Percentiles rank a stretch among this genome's conserved stretches.
Evolutionary conservation across 1,140 invertebrate species (phyloP).

Genomic region (Dreissena rostriformis): DNA sequence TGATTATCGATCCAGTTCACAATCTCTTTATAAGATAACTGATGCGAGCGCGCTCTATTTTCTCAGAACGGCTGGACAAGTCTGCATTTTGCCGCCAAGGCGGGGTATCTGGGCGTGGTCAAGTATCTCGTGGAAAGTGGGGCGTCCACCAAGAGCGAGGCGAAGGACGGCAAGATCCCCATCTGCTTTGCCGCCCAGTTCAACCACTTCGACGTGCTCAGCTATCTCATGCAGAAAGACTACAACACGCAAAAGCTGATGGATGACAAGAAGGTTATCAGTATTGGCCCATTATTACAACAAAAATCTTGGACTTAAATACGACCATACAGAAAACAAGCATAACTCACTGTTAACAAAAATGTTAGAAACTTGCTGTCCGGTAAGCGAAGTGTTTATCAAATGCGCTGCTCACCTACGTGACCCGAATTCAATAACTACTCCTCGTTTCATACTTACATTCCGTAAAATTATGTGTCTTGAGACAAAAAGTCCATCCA

Average conservation of each 20-base stretch:
- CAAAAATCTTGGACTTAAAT: background rate
- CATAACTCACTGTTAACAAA: no score
- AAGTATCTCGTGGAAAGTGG: slow-evolving; percentile 97
- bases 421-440: no score
- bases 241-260: slow-evolving; percentile 98
- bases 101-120: slow-evolving; percentile 97
- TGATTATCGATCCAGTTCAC: no score
- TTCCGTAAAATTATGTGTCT: no score
- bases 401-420: no score
- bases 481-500: no score
- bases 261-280: slow-evolving; percentile 93
- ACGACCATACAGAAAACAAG: no score
- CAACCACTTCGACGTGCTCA: slow-evolving; percentile 97
- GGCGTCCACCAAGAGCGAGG: slow-evolving; percentile 92
- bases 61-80: slow-evolving; percentile 94
- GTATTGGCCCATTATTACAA: background rate
- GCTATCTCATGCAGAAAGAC: slow-evolving; percentile 98
- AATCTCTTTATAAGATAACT: no score
- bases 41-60: slow-evolving; percentile 1
- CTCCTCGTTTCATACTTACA: no score
- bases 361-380: no score
- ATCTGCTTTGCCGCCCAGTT: slow-evolving; percentile 98
- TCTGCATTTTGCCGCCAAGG: slow-evolving; percentile 96
- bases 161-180: slow-evolving; percentile 92
- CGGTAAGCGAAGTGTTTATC: no score